Base-by-base conservation (phyloP, 2,888 invertebrate genomes). In the Micoletzkya japonica region DNA sequence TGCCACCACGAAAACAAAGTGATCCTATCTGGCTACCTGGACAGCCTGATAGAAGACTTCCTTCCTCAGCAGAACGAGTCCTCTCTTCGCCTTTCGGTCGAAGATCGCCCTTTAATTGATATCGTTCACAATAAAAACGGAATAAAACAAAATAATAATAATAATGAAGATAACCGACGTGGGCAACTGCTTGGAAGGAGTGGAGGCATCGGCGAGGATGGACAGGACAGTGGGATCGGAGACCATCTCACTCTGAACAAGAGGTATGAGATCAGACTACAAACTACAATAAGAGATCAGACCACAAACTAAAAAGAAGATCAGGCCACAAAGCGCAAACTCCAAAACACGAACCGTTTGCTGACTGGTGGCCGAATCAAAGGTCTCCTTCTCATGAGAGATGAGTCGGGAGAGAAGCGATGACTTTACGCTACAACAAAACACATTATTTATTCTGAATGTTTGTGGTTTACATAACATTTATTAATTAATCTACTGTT, bases 11-110 rank as follows among this genome's bases (percentile, higher is more conserved):
- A n/a, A 50, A 50, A 50, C 24, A 7, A 26, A 20, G 30, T 54
- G 4, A 54, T n/a, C n/a, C 4, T 10, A 34, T 30, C 3, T 34
- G 20, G 52, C 44, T 44, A 77, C 78, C 70, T 79, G 81, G 10
- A 77, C 70, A n/a, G 82, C 81, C 70, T 80, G 79, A 57, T 80
- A 79, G 69, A 80, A 80, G 50, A 82, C 77, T 70, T 82, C 82
- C 37, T 79, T 76, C 54, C 81, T 66, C 20, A 81, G 66, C 7
- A 76, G 68, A 14, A 76, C 73, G 24, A 76, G 66, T 6, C 75
- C 77, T 57, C 73, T n/a, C 20, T 39, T 66, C 2, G 37, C 30
- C 39, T 66, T 54, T 20, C 66, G 66, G 26, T 66, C 66, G 26
- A 56, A 30, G 44, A 66, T 66, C 26, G 66, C 66, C 20, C 66